A percentile compares a stretch with the other conserved stretches of the same genome.
These are phyloP conservation scores for Leptoteleia sp. DNA, from an alignment of 1,140 invertebrate genomes.

Conservation along the genomic window DNA sequence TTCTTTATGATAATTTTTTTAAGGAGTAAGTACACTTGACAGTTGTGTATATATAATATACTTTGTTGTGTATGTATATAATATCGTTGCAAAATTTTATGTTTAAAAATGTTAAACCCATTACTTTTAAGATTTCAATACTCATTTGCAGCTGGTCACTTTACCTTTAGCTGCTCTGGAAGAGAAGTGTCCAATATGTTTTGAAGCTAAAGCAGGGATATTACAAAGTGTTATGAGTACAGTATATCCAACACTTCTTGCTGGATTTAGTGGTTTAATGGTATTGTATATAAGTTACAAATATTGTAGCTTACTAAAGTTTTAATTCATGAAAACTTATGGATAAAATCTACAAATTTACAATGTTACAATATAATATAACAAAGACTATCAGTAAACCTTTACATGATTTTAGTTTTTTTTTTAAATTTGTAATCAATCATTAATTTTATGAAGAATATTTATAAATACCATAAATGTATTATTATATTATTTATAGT, in stretches of 20 bases:
- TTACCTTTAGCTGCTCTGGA: conserved; percentile 77
- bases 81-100: not conserved
- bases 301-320: conserved; percentile 14
- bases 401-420: too few relatives aligned
- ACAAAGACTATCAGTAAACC: too few relatives aligned
- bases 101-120: not conserved
- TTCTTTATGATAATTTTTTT: too few relatives aligned
- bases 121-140: not conserved
- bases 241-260: conserved; percentile 79
- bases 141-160: conserved; percentile 76
- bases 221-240: conserved; percentile 73
- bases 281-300: too few relatives aligned
- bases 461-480: too few relatives aligned
- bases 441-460: conserved; percentile 2
- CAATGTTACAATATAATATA: too few relatives aligned
- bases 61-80: not conserved
- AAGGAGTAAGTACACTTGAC: too few relatives aligned
- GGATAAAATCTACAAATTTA: too few relatives aligned
- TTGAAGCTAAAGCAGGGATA: conserved; percentile 76
- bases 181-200: conserved; percentile 79
- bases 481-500: conserved; percentile 72
- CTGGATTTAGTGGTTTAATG: conserved; percentile 77
- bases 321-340: too few relatives aligned
- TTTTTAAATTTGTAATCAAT: not conserved
- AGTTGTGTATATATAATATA: too few relatives aligned